phyloP scores from a whole-genome alignment of 2,797 vertebrate species.

The Thripadectes ignobilis region DNA sequence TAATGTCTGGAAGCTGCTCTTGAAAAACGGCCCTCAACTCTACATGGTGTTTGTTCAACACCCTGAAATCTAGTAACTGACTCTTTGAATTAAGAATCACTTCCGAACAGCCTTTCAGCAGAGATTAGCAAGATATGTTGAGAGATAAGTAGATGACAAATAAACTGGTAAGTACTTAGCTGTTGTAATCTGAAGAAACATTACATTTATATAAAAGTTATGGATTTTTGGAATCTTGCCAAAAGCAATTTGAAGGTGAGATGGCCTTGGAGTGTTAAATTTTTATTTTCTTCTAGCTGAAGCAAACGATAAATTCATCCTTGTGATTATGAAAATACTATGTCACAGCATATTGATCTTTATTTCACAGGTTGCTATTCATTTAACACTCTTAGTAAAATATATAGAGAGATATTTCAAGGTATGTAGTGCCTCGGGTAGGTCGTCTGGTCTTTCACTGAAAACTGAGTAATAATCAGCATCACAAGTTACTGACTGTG shows the following conservation, averaged over 20 bases:
- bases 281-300: constrained; percentile 67
- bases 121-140: neutral
- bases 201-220: constrained; percentile 6
- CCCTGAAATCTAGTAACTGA: neutral
- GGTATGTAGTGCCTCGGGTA: constrained; percentile 6
- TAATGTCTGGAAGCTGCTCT: neutral
- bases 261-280: constrained; percentile 37
- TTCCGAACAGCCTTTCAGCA: neutral
- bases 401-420: constrained; percentile 58
- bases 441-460: constrained; percentile 57
- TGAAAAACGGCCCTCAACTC: neutral
- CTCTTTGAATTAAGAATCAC: constrained; percentile 1
- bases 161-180: constrained; percentile 8
- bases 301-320: constrained; percentile 47
- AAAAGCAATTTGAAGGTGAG: constrained; percentile 48
- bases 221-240: neutral
- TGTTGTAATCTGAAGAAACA: constrained; percentile 59
- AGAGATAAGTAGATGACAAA: constrained; percentile 50
- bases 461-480: constrained; percentile 69
- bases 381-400: constrained; percentile 60
- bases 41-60: neutral
- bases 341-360: constrained; percentile 58
- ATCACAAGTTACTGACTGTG: constrained; percentile 59
- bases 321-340: constrained; percentile 57
- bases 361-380: constrained; percentile 39